Evolutionary conservation across 2,797 vertebrate species (phyloP).

Genomic region (Darevskia nairensis): DNA sequence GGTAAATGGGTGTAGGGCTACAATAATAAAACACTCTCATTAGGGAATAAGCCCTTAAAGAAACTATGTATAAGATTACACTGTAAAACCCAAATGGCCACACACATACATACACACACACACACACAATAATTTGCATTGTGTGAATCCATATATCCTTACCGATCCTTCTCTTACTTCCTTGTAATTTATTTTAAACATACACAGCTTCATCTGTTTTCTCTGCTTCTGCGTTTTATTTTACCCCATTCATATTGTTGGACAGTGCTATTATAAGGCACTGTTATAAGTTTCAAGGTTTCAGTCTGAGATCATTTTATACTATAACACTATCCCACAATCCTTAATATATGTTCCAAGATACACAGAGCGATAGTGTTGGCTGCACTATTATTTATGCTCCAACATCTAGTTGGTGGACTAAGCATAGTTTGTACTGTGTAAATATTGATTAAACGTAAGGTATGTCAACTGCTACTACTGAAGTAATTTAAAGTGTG

Average conservation of each 20-base stretch:
- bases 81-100: neutral
- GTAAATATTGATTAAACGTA: conserved; percentile 50
- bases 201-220: neutral
- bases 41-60: no score
- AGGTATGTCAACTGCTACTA: fast-evolving
- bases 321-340: conserved; percentile 32
- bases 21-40: no score
- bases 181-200: conserved; percentile 41
- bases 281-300: conserved; percentile 21
- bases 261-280: conserved; percentile 25
- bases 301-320: conserved; percentile 47
- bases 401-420: conserved; percentile 20
- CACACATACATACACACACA: no score
- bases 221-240: conserved; percentile 2
- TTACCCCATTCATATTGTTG: conserved; percentile 30
- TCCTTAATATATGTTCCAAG: conserved; percentile 12
- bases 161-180: neutral
- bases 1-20: no score
- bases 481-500: neutral
- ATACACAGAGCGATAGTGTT: conserved; percentile 35
- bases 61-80: neutral
- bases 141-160: no score
- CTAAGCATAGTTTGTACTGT: conserved; percentile 5
- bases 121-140: neutral
- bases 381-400: conserved; percentile 43